Conservation (phyloP, 2,888 invertebrate genomes). For the Mesochorus sp. region DNA sequence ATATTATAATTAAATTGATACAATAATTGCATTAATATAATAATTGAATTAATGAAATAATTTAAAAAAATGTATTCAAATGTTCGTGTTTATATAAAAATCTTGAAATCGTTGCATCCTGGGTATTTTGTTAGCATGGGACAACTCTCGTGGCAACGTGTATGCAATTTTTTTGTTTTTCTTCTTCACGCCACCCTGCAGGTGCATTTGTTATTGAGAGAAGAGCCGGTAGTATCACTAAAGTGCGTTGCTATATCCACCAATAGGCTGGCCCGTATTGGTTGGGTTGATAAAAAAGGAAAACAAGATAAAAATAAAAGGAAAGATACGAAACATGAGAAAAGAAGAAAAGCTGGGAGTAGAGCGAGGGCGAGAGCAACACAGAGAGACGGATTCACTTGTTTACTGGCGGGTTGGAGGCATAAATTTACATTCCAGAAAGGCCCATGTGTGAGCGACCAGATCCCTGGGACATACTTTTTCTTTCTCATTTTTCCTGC, state of each 20-base stretch:
- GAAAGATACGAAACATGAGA: background rate
- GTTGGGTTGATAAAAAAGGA: constrained; percentile 7
- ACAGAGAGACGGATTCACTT: constrained; percentile 43
- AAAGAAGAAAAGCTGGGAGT: constrained; percentile 13
- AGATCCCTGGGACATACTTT: constrained; percentile 21
- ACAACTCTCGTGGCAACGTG: constrained; percentile 30
- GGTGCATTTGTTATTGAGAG: constrained; percentile 6
- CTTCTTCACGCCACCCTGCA: background rate
- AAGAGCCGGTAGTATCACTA: constrained; percentile 7
- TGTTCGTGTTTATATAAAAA: background rate
- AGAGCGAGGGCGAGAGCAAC: constrained; percentile 11
- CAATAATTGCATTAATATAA: no score
- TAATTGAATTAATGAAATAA: no score
- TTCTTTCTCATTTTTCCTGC: background rate
- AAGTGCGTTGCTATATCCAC: constrained; percentile 4
- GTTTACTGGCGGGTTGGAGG: constrained; percentile 43
- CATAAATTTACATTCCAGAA: constrained; percentile 63
- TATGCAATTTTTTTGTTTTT: constrained; percentile 35
- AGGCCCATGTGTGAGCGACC: constrained; percentile 16
- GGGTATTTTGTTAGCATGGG: constrained; percentile 32
- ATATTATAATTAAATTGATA: no score
- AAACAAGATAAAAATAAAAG: constrained; percentile 4
- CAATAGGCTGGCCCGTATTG: constrained; percentile 12
- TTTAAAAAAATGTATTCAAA: background rate
- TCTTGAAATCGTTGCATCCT: background rate